Conservation (phyloP, 2,888 invertebrate species). For the Spisula solida region DNA sequence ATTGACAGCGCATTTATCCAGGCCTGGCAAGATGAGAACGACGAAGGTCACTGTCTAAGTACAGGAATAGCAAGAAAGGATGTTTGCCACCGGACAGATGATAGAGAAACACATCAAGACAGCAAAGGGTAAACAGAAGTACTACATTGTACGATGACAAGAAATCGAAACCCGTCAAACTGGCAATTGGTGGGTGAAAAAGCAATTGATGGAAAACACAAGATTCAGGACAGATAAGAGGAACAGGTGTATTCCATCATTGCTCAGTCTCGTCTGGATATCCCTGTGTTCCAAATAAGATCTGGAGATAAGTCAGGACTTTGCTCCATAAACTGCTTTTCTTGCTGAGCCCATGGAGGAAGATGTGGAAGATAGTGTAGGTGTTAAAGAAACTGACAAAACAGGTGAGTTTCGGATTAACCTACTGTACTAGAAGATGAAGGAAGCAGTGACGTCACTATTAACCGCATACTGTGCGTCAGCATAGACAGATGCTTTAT, state of each 20-base stretch:
- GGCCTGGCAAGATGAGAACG: background rate
- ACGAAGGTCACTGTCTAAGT: background rate
- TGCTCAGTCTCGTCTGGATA: background rate
- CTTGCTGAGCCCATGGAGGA: background rate
- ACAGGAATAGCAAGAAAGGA: constrained; percentile 28
- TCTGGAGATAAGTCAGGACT: background rate
- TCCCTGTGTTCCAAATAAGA: background rate
- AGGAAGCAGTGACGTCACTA: constrained; percentile 30
- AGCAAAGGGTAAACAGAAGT: constrained; percentile 28
- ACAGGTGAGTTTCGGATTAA: background rate
- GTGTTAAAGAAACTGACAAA: background rate
- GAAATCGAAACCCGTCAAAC: background rate
- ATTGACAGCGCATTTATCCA: constrained; percentile 36
- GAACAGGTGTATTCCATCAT: background rate
- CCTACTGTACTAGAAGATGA: background rate
- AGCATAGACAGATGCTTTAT: too few species aligned
- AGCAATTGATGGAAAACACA: constrained; percentile 19
- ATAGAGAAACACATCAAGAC: constrained; percentile 10
- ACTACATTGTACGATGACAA: constrained; percentile 7
- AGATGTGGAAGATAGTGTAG: background rate
- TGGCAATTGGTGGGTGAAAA: background rate
- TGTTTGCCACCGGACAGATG: constrained; percentile 20
- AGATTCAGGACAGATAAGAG: background rate
- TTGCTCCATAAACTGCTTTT: background rate
- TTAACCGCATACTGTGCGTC: background rate